Percentiles rank a stretch among this genome's conserved stretches.
Evolutionary conservation across 2,888 invertebrate genomes (phyloP).

Genomic region (Helicoverpa assulta): DNA sequence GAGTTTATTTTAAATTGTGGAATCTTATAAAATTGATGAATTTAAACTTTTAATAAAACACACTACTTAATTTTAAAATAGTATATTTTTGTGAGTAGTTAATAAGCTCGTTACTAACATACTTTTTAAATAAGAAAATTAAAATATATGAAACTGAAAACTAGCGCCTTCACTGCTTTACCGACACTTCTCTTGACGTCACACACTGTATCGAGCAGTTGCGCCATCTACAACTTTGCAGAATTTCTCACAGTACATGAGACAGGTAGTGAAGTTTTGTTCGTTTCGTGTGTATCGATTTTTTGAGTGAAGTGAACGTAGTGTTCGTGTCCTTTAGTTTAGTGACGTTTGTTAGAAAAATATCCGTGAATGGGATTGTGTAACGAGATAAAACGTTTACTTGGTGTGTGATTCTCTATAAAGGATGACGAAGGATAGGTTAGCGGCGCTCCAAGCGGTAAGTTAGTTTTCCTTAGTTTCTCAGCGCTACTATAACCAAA

Average conservation of each 20-base stretch:
- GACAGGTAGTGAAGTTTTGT: conserved; percentile 90
- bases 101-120: neutral
- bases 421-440: conserved; percentile 98
- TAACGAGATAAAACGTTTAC: conserved; percentile 92
- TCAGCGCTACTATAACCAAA: conserved; percentile 80
- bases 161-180: conserved; percentile 71
- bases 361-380: conserved; percentile 95
- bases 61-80: neutral
- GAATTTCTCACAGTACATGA: conserved; percentile 78
- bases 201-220: conserved; percentile 63
- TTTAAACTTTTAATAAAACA: neutral
- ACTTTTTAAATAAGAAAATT: neutral
- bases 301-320: conserved; percentile 93
- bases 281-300: conserved; percentile 94
- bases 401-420: conserved; percentile 92
- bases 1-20: conserved; percentile 13
- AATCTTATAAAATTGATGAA: neutral
- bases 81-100: neutral
- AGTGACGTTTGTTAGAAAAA: conserved; percentile 93
- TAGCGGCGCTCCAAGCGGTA: conserved; percentile 98
- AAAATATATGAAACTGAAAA: conserved; percentile 38
- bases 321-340: conserved; percentile 93
- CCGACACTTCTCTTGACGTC: conserved; percentile 80
- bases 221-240: conserved; percentile 82
- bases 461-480: conserved; percentile 85